These are phyloP conservation scores for Kryptolebias marmoratus DNA, from an alignment of 2,113 vertebrate species.

Conservation along the genomic window DNA sequence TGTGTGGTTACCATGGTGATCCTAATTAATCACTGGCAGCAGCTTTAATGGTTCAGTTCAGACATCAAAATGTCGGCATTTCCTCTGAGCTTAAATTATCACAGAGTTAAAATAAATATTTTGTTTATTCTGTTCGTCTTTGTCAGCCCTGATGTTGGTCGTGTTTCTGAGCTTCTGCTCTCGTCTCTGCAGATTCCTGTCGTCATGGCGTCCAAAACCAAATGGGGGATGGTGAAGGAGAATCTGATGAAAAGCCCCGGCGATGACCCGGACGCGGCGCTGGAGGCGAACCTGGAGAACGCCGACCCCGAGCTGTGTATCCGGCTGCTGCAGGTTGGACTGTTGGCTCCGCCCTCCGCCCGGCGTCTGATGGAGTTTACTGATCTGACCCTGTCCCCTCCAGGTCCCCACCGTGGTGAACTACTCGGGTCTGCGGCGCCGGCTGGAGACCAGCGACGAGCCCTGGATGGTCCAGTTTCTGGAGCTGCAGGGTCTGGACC, in stretches of 20 bases:
- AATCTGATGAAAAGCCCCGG: constrained; percentile 65
- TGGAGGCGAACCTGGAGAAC: constrained; percentile 89
- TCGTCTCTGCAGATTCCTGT: constrained; percentile 3
- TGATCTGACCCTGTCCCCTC: not conserved
- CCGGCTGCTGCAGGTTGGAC: constrained; percentile 84
- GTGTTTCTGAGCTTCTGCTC: not conserved
- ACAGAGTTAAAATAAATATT: no score
- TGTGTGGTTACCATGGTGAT: no score
- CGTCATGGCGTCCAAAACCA: constrained; percentile 77
- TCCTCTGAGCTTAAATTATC: no score
- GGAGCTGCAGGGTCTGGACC: constrained; percentile 89
- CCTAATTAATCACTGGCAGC: no score
- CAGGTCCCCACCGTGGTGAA: constrained; percentile 91
- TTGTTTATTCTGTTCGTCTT: no score
- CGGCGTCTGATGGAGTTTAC: not conserved
- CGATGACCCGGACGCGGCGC: constrained; percentile 76
- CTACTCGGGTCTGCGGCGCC: constrained; percentile 89
- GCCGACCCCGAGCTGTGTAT: constrained; percentile 89
- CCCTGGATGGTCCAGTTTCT: constrained; percentile 94
- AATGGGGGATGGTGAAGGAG: constrained; percentile 86
- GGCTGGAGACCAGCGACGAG: constrained; percentile 85
- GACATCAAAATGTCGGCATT: no score
- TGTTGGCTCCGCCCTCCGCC: no score
- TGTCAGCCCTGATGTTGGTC: no score
- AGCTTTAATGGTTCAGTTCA: not conserved